These are phyloP conservation scores for Cydia pomonella DNA, from an alignment of 1,140 invertebrate species.

Conservation along the genomic window DNA sequence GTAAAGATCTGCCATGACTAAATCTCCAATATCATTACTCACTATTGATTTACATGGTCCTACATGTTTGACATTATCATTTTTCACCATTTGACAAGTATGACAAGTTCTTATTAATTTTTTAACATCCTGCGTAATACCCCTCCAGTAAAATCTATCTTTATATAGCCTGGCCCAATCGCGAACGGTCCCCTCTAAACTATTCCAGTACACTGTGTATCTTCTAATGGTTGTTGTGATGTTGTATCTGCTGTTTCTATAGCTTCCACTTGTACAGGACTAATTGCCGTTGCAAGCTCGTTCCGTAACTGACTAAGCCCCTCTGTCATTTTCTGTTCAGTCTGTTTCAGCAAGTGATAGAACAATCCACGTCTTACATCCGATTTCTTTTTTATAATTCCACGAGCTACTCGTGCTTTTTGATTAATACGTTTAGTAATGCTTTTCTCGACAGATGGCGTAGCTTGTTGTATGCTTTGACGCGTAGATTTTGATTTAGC, in stretches of 20 bases:
- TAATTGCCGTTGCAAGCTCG: background rate
- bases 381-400: background rate
- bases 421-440: no score
- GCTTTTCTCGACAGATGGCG: no score
- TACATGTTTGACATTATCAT: background rate
- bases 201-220: background rate
- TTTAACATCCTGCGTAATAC: background rate
- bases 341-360: background rate
- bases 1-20: slow-evolving; percentile 6
- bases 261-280: background rate
- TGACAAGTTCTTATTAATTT: background rate
- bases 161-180: background rate
- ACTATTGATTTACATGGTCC: slow-evolving; percentile 17
- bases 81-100: background rate
- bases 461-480: no score
- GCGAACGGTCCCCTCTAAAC: background rate
- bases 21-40: background rate
- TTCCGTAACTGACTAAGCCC: background rate
- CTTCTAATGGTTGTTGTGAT: background rate
- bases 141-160: background rate
- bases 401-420: no score
- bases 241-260: background rate
- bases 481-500: no score
- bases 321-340: background rate
- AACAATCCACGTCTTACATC: background rate